Conservation (phyloP, 2,797 vertebrate species). For the Gymnopithys bicolor region DNA sequence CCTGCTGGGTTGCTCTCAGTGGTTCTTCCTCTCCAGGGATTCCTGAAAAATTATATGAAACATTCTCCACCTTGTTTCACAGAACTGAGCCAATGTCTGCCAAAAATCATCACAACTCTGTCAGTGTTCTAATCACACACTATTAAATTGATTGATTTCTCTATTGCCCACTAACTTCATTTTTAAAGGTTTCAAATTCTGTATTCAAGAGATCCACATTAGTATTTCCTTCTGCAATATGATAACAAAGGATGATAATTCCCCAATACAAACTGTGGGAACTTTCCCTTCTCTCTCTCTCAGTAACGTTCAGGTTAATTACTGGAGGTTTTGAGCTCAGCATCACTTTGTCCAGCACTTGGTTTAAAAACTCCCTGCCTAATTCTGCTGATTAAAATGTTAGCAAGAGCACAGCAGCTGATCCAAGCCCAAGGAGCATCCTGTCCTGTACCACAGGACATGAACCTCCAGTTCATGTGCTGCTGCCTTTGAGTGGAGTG, state of each 20-base stretch:
- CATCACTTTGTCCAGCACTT: background rate
- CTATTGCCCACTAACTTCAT: background rate
- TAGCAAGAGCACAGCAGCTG: background rate
- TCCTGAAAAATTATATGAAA: slow-evolving; percentile 76
- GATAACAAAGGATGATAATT: background rate
- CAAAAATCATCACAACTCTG: background rate
- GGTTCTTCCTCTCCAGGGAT: slow-evolving; percentile 52
- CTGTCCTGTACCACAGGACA: too few relatives aligned
- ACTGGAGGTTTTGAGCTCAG: background rate
- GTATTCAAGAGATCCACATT: background rate
- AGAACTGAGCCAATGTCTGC: slow-evolving; percentile 72
- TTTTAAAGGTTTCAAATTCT: background rate
- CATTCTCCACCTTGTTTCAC: slow-evolving; percentile 76
- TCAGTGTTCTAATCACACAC: background rate
- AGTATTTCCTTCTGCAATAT: background rate
- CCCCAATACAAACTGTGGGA: background rate
- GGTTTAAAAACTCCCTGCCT: background rate
- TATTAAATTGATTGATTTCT: background rate
- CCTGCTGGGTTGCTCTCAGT: slow-evolving; percentile 22
- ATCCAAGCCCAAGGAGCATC: background rate
- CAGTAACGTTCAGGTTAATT: background rate
- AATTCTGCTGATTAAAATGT: background rate
- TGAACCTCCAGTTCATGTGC: background rate
- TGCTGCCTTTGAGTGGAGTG: background rate
- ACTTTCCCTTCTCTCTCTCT: background rate